phyloP scores from a whole-genome alignment of 2,888 invertebrate genomes.

The Patella caerulea region DNA sequence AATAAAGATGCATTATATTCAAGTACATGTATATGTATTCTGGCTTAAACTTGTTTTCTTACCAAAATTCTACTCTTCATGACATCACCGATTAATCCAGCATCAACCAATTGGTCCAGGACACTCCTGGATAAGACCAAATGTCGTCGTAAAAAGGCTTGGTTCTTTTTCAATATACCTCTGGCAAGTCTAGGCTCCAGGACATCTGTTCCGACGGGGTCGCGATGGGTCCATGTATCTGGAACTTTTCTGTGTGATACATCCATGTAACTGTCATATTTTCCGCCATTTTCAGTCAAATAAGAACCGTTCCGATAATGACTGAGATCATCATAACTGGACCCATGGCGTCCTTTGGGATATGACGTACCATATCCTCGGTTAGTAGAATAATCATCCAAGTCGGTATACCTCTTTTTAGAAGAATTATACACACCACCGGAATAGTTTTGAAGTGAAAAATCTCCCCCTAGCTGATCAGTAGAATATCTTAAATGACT shows the following conservation, averaged over 20 bases:
- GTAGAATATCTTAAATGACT: constrained; percentile 1
- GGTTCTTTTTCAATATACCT: constrained; percentile 33
- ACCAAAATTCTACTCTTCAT: constrained; percentile 35
- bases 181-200: constrained; percentile 26
- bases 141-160: constrained; percentile 33
- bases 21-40: background rate
- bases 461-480: background rate
- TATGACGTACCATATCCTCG: background rate
- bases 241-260: constrained; percentile 1
- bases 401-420: background rate
- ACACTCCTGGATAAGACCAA: constrained; percentile 35
- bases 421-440: background rate
- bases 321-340: background rate
- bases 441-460: constrained; percentile 2
- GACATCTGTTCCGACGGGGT: background rate
- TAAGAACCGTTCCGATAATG: no score
- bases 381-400: background rate
- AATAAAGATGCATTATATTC: no score
- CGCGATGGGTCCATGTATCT: background rate
- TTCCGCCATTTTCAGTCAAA: background rate
- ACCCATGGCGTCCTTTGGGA: background rate
- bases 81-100: constrained; percentile 29
- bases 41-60: background rate
- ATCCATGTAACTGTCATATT: background rate
- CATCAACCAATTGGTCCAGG: constrained; percentile 30